A percentile compares a stretch with the other conserved stretches of the same genome.
Evolutionary conservation across 2,797 vertebrate species (phyloP).

Genomic region (Rhinophrynus dorsalis): DNA sequence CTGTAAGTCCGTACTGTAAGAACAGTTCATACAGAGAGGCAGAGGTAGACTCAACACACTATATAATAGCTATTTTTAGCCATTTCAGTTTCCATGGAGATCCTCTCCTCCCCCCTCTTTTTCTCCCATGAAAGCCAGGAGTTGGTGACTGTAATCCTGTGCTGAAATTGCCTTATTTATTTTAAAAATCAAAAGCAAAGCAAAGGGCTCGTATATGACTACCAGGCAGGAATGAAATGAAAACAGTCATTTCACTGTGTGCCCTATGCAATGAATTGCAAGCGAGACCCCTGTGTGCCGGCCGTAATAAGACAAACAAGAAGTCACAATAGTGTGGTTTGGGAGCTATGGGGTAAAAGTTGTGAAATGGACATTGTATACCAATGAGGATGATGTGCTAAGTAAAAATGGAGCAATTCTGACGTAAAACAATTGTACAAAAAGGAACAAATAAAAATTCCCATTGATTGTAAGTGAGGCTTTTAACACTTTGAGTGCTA

Average conservation of each 20-base stretch:
- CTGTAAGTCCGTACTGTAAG: background rate
- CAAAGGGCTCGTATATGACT: background rate
- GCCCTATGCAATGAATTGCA: background rate
- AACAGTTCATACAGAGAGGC: slow-evolving; percentile 22
- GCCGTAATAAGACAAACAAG: background rate
- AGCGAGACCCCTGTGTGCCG: background rate
- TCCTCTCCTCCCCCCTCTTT: background rate
- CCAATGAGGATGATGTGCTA: no score
- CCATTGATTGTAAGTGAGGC: no score
- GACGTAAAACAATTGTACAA: no score
- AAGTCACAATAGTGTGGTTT: no score
- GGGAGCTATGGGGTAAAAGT: background rate
- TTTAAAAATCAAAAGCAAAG: background rate
- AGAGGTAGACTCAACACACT: slow-evolving; percentile 14
- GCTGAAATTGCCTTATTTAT: slow-evolving; percentile 29
- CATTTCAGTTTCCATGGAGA: slow-evolving; percentile 39
- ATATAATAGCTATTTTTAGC: slow-evolving; percentile 42
- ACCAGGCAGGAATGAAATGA: background rate
- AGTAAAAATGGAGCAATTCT: no score
- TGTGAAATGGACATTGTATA: background rate
- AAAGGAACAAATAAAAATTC: no score
- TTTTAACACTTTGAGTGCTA: no score
- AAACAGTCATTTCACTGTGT: no score
- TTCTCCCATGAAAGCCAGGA: background rate
- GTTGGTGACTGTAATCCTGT: slow-evolving; percentile 12